These are phyloP conservation scores for Drosophila histrio DNA, from an alignment of 2,888 invertebrate species.

Conservation along the genomic window DNA sequence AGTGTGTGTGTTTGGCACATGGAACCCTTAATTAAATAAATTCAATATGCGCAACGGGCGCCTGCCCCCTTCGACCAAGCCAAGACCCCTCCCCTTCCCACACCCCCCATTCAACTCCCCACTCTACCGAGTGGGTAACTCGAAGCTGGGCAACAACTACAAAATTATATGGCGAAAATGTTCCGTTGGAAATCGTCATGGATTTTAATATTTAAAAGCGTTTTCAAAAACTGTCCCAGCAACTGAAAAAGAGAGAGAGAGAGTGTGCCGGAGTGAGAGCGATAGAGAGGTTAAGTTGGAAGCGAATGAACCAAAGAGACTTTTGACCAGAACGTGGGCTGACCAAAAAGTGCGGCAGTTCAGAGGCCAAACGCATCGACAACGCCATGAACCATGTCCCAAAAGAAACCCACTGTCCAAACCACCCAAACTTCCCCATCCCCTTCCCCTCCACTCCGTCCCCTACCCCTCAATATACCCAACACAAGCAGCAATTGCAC, in stretches of 20 bases:
- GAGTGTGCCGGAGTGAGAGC: background rate
- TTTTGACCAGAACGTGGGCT: slow-evolving; percentile 65
- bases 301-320: slow-evolving; percentile 22
- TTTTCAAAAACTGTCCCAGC: slow-evolving; percentile 71
- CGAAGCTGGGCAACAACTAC: slow-evolving; percentile 48
- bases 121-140: slow-evolving; percentile 14
- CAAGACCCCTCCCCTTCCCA: background rate
- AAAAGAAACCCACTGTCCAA: slow-evolving; percentile 19
- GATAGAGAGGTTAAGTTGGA: background rate
- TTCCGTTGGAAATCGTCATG: slow-evolving; percentile 81
- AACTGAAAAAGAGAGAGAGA: background rate
- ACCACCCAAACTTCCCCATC: background rate
- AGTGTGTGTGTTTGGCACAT: slow-evolving; percentile 57
- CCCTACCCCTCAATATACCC: background rate
- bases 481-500: background rate
- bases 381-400: slow-evolving; percentile 52
- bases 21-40: slow-evolving; percentile 83
- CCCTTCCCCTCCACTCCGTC: background rate
- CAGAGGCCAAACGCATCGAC: slow-evolving; percentile 78
- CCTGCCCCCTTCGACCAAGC: slow-evolving; percentile 17
- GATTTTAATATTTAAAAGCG: slow-evolving; percentile 83
- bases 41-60: slow-evolving; percentile 83
- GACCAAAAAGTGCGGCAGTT: slow-evolving; percentile 71
- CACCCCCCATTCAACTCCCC: background rate
- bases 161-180: slow-evolving; percentile 74